Evolutionary conservation across 2,888 invertebrate genomes (phyloP).

Genomic region (Capitulum mitella): DNA sequence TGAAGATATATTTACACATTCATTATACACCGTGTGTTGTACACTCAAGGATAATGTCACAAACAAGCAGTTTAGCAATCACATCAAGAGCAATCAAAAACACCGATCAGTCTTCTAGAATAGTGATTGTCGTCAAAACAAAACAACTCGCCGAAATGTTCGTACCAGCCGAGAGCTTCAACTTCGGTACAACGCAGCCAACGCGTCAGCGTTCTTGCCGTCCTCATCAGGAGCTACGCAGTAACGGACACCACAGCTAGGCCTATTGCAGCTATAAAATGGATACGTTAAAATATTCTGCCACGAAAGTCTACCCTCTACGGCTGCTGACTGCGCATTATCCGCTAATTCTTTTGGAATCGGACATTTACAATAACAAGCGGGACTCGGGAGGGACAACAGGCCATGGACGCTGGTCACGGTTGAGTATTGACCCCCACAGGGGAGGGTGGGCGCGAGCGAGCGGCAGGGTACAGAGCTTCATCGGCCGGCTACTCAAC

Average conservation of each 20-base stretch:
- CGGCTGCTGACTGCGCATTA: neutral
- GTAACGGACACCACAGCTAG: constrained; percentile 1
- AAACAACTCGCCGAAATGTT: constrained; percentile 14
- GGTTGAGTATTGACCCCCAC: neutral
- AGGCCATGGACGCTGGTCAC: neutral
- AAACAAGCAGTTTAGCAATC: constrained; percentile 24
- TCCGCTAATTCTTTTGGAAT: constrained; percentile 11
- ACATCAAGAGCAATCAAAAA: constrained; percentile 22
- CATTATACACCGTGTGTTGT: constrained; percentile 22
- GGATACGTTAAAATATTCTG: constrained; percentile 24
- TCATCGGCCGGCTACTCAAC: neutral
- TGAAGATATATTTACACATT: constrained; percentile 24
- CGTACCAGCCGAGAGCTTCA: neutral
- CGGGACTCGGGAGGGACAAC: neutral
- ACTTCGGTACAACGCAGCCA: neutral
- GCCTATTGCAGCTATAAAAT: constrained; percentile 23
- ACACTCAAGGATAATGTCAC: constrained; percentile 24
- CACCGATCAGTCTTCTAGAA: constrained; percentile 8
- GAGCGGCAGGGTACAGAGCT: neutral
- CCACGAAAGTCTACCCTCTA: constrained; percentile 3
- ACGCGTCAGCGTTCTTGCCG: neutral
- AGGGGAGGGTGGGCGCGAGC: neutral
- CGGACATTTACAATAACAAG: constrained; percentile 4
- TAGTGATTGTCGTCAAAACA: constrained; percentile 22
- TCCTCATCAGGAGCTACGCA: neutral